Evolutionary conservation across 2,113 vertebrate species (phyloP).

Genomic region (Uropsilus gracilis): DNA sequence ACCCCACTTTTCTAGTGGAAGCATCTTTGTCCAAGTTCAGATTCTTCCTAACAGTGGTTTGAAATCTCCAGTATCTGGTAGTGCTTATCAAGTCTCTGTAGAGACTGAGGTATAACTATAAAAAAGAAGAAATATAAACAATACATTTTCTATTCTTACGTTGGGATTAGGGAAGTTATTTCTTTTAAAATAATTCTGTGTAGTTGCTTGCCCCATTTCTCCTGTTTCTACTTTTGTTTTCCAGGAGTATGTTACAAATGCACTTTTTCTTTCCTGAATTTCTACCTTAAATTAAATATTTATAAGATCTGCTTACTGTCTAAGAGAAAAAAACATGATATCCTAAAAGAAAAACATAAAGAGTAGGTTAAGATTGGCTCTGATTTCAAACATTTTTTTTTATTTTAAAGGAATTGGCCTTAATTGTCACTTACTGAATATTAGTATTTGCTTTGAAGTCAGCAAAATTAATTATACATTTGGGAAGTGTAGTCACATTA

Average conservation of each 20-base stretch:
- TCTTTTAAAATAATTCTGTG: not conserved
- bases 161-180: not conserved
- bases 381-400: not conserved
- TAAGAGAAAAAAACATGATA: not conserved
- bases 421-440: conserved; percentile 8
- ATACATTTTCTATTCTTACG: not conserved
- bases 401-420: not conserved
- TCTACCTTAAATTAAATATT: conserved; percentile 14
- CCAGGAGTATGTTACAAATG: not conserved
- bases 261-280: not conserved
- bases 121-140: not conserved
- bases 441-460: not conserved
- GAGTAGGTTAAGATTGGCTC: not conserved
- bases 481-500: not conserved
- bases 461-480: not conserved
- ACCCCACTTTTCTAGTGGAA: not conserved
- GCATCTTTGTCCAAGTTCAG: not conserved
- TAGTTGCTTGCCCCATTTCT: not conserved
- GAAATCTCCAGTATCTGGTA: not conserved
- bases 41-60: not conserved
- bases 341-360: not conserved
- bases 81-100: not conserved
- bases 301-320: not conserved
- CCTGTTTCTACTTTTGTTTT: not conserved
- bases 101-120: not conserved